phyloP scores from a whole-genome alignment of 2,113 vertebrate genomes.

The Leptodactylus fuscus region DNA sequence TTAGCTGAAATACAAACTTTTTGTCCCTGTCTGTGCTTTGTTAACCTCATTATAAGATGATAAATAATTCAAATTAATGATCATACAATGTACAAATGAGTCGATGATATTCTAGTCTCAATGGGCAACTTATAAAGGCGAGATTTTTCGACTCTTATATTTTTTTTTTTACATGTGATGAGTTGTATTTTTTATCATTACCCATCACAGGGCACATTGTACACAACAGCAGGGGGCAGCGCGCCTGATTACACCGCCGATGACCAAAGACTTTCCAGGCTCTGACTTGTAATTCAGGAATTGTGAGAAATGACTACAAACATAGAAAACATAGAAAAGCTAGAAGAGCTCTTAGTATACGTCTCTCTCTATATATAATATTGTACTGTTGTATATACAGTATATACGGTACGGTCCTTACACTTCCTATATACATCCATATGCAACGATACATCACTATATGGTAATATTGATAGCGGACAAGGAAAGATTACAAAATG shows the following conservation, averaged over 20 bases:
- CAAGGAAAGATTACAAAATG: too few relatives aligned
- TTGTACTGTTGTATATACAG: too few relatives aligned
- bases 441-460: too few relatives aligned
- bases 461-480: too few relatives aligned
- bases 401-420: too few relatives aligned
- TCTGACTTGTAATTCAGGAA: conserved; percentile 27
- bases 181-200: conserved; percentile 1
- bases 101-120: neutral
- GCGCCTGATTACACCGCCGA: conserved; percentile 26
- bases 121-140: neutral
- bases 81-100: neutral
- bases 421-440: too few relatives aligned
- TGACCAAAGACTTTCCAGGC: conserved; percentile 15
- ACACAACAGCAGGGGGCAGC: conserved; percentile 6
- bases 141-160: too few relatives aligned
- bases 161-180: neutral
- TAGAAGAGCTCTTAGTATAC: too few relatives aligned
- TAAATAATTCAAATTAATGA: neutral
- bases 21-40: neutral
- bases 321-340: too few relatives aligned
- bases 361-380: too few relatives aligned
- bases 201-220: neutral
- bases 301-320: conserved; percentile 10
- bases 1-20: neutral
- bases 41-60: neutral